phyloP scores from a whole-genome alignment of 35 echinoderm and acorn worm genomes.

The Nesometra sesokonis region DNA sequence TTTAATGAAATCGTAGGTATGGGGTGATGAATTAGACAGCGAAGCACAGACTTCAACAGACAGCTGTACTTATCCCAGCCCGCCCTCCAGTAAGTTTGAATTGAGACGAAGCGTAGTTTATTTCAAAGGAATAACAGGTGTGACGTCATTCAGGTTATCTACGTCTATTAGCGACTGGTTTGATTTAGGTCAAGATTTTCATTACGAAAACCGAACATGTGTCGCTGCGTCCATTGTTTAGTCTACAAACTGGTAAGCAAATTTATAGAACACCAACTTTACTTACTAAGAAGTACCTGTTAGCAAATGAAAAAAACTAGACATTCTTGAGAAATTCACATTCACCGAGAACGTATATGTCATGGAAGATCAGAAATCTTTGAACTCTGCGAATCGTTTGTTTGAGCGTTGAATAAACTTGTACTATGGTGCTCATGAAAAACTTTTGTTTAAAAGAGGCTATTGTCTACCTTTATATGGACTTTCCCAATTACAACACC shows the following conservation, averaged over 20 bases:
- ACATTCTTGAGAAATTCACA: too few relatives aligned
- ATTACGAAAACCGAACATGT: neutral
- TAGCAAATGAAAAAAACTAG: too few relatives aligned
- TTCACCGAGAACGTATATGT: too few relatives aligned
- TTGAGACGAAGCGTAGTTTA: neutral
- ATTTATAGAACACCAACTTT: too few relatives aligned
- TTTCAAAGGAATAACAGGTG: neutral
- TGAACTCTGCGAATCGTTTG: too few relatives aligned
- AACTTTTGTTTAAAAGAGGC: too few relatives aligned
- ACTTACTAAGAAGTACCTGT: too few relatives aligned
- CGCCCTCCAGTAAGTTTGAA: neutral
- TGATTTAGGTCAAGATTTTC: neutral
- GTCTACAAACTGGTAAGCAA: neutral
- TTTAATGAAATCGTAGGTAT: neutral
- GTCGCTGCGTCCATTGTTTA: neutral
- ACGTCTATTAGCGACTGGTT: neutral
- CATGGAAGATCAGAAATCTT: too few relatives aligned
- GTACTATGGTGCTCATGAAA: too few relatives aligned
- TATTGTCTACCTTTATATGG: too few relatives aligned
- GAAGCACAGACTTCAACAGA: neutral
- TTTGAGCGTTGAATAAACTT: too few relatives aligned
- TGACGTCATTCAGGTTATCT: neutral
- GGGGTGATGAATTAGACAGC: neutral
- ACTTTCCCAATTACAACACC: too few relatives aligned
- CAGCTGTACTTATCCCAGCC: neutral